phyloP scores from a whole-genome alignment of 2,888 invertebrate species.

The Nomada hirtipes region DNA sequence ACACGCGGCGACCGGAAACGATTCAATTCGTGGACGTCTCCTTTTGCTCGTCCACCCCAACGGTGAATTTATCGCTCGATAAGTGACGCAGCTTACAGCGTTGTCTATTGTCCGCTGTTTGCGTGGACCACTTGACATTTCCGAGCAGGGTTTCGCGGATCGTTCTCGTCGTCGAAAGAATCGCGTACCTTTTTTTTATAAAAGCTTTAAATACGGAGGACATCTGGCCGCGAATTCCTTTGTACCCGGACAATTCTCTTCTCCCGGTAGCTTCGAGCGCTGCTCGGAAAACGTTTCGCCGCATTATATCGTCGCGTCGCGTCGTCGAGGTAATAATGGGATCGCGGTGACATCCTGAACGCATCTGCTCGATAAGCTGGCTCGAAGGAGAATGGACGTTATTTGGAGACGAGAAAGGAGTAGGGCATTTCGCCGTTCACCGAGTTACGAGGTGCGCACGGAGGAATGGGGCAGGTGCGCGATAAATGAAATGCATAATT shows the following conservation, averaged over 20 bases:
- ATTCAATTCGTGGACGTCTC: constrained; percentile 78
- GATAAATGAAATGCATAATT: too few relatives aligned
- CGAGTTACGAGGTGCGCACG: too few relatives aligned
- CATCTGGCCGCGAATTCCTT: constrained; percentile 66
- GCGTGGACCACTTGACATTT: constrained; percentile 3
- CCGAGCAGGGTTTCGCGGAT: neutral
- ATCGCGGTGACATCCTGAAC: constrained; percentile 44
- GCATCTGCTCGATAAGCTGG: constrained; percentile 65
- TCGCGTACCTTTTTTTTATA: neutral
- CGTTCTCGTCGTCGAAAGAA: neutral
- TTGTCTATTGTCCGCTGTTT: constrained; percentile 25
- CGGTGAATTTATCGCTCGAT: constrained; percentile 81
- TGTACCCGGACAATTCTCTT: constrained; percentile 46
- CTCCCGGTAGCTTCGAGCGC: constrained; percentile 58
- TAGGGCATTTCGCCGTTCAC: too few relatives aligned
- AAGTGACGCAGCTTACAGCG: constrained; percentile 76
- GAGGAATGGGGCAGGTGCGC: too few relatives aligned
- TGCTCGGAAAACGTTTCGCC: constrained; percentile 38
- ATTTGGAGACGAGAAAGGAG: neutral
- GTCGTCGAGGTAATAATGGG: constrained; percentile 67
- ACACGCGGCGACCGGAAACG: constrained; percentile 82
- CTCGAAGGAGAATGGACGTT: neutral
- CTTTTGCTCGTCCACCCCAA: constrained; percentile 63
- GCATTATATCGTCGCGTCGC: constrained; percentile 16
- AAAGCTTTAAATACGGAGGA: constrained; percentile 45